Evolutionary conservation across 2,113 vertebrate species (phyloP), one percentile per base, ranked within the genome.

Genomic region (Pedionomus torquatus): DNA sequence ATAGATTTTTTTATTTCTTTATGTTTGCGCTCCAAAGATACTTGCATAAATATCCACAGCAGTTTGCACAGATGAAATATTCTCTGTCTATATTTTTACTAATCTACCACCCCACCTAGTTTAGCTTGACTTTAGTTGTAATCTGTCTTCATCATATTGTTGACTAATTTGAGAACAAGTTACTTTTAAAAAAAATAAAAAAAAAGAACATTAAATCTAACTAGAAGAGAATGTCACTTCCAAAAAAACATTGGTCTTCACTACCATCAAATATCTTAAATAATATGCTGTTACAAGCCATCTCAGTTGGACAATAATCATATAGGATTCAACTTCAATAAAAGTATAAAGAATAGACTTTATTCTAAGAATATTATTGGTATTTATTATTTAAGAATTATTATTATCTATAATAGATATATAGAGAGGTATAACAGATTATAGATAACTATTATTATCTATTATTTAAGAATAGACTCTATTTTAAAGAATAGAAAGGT

Each of bases 171-270:
- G 30, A 90, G 87, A 94, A 76, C 5, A 2, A 83, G 49, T 58
- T 78, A 63, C 13, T 63, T 79, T 90, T 90, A 21, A 0, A 5
- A 1, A 1, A 64, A 72, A 21, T 0, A 5, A 1, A 1, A 64
- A 72, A 82, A 46, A 5, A 39, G 7, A 90, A n/a, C 72, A 93
- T 76, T 46, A 81, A 93, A 89, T 4, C 18, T 76, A 21, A 49
- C 11, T 41, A 44, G 37, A 89, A 84, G 31, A 91, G 17, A 43
- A 30, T 63, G 11, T 43, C 23, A 68, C 17, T 70, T 26, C 28
- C 9, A 10, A 18, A n/a, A 77, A 74, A 19, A 1, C 26, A 43
- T 17, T 3, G 23, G 18, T 25, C 24, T 71, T 69, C 39, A 54
- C 11, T 72, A 75, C 19, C 2, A 5, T 23, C n/a, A 91, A 61